Base-by-base conservation (phyloP, 2,888 invertebrate genomes). In the Caenorhabditis sp. region DNA sequence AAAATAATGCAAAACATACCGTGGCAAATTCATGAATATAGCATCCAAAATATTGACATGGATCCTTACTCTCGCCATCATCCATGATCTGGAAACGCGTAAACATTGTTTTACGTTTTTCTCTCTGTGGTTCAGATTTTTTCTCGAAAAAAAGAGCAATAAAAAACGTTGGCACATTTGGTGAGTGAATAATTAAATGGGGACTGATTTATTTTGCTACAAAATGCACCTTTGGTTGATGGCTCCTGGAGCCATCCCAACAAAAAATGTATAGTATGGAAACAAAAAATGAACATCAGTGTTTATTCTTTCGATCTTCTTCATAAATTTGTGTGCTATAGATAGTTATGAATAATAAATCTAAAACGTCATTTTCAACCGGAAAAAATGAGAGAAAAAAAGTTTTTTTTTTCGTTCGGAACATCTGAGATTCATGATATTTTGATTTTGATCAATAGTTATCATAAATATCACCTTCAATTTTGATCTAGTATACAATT, bases 1-100 rank as follows among this genome's bases (percentile, higher is more conserved):
- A 53, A 53, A 53, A 21, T 8, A 21, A 53, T 6, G 21, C 2
- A 26, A 53, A 55, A 65, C 69, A 50, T 51, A 78, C 79, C 68
- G 64, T 62, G 14, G 76, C 70, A 62, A 79, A 79, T 19, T 66
- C 54, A 21, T 72, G 68, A 14, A 79, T 75, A 53, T 79, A 79
- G 61, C 79, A 79, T 26, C 77, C 79, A 61, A 76, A 69, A 58
- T 66, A 76, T 37, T 51, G 66, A 61, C 79, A 79, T 21, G 51
- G 43, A 50, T 50, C 5, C 5, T 50, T 14, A n/a, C 6, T 50
- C 14, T 66, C 66, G 57, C 58, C 60, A 19, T 37, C 43, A 27
- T 63, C 64, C 57, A 59, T 58, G 59, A 37, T 63, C 59, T 23
- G 58, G 21, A 50, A 60, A 55, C 26, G 55, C 57, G 31, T 57